Base-by-base conservation (phyloP, 92 coral and sea anemone genomes). In the Palythoa caribaeorum region DNA sequence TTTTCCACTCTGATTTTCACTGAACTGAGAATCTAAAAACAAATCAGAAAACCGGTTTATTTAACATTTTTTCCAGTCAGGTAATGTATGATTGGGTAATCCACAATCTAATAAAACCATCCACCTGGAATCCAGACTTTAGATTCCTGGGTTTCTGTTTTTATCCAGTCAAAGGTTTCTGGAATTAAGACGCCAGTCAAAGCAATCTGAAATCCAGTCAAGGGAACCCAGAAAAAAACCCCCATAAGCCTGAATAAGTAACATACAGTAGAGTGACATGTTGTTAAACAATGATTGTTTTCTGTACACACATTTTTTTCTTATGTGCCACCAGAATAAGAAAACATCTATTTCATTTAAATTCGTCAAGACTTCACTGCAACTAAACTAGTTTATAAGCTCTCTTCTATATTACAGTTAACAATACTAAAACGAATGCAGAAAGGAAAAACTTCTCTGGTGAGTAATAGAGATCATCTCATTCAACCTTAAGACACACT, bases 1-100 rank as follows among this genome's bases (percentile, higher is more conserved):
- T 93, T 94, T 73, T 97, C 99, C 3, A 97, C 98, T 71, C 91
- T 91, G 52, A 96, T 93, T 83, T 97, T 97, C 37, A 97, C 94
- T 12, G 99, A 97, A 84, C 94, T 94, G 53, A 97, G 96, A 77
- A 93, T 95, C 99, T 97, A 83, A 9, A 85, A 88, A 71, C 68
- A 38, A 88, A 39, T 38, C 28, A 88, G 28, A 39, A 85, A 6
- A 50, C 55, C n/a, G 9, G 19, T 28, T 38, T 35, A n/a, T 66
- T 28, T 17, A 21, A 20, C 21, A 7, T 40, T 21, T 2, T 11
- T 62, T 62, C n/a, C 28, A 16, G 10, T 2, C 21, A 36, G 19
- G 7, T 12, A 13, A 5, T 3, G n/a, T n/a, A 0, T 15, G 11
- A 28, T 5, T 17, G 9, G 20, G 70, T 63, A n/a, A 63, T 63